Evolutionary conservation across 2,888 invertebrate species (phyloP), one percentile per base, ranked within the genome.

Genomic region (Nomada goodeniana): DNA sequence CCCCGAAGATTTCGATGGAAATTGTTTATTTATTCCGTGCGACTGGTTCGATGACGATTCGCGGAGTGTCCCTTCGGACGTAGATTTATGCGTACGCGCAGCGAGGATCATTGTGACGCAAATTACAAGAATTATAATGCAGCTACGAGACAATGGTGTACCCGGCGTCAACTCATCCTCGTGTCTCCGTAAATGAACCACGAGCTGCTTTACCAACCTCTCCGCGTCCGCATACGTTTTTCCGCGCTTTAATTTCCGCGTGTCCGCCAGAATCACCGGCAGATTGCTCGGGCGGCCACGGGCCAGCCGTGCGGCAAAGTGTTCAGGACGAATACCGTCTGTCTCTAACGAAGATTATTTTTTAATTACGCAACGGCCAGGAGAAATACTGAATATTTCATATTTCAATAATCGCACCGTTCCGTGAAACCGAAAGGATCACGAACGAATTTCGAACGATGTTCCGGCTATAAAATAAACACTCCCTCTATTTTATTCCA

Each of bases 201-300:
- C 59, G 64, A 57, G 71, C 13, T 26, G 53, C 63, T 65, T 80
- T 69, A 60, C 57, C 73, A 80, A 55, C 69, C 52, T n/a, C 61
- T 36, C 50, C 20, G 26, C 57, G 47, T 59, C 11, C 50, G 60
- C 47, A 18, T 23, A 26, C 76, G 59, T 72, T 82, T 82, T 75
- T 81, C 67, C 44, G 52, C 36, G 71, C 71, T 67, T 75, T 82
- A 75, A 82, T 82, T 82, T 72, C 71, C 76, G 59, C 53, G n/a
- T 18, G 26, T 11, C 57, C 26, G 36, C 26, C 20, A 52, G 67
- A 50, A 63, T 26, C 15, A 20, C 4, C 26, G 26, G 36, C 0
- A 23, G 26, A 57, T n/a, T 20, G 57, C 5, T 55, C 2, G 5
- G 36, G 57, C 18, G n/a, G 23, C 1, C 36, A 23, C 18, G 57